Percentiles rank a stretch among this genome's conserved stretches.
phyloP scores from a whole-genome alignment of 1,140 invertebrate species.

The Vanessa tameamea region DNA sequence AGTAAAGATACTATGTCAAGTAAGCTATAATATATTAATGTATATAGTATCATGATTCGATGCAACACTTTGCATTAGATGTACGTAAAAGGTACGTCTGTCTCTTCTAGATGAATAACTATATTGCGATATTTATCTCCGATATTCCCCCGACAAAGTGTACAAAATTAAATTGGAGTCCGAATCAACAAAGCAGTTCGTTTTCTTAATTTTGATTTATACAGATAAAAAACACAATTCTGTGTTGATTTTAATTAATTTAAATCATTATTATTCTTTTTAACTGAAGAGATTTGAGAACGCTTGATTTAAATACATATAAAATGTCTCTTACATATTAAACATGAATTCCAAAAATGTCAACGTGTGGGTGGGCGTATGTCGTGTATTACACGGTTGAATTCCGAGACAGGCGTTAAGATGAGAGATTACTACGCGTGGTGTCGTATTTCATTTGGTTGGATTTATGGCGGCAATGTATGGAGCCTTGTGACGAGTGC shows the following conservation, averaged over 20 bases:
- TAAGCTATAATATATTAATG: no score
- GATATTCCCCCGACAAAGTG: constrained; percentile 33
- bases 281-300: neutral
- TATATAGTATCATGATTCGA: no score
- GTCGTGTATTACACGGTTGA: constrained; percentile 25
- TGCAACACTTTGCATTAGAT: no score
- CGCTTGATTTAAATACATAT: neutral
- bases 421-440: constrained; percentile 36
- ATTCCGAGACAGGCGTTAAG: constrained; percentile 38
- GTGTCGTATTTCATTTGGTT: constrained; percentile 48
- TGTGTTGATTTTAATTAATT: neutral
- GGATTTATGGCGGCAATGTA: constrained; percentile 39
- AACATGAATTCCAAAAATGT: constrained; percentile 22
- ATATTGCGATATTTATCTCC: constrained; percentile 2
- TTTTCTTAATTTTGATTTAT: constrained; percentile 33
- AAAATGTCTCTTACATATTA: neutral
- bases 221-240: constrained; percentile 9
- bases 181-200: constrained; percentile 36
- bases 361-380: constrained; percentile 4
- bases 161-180: constrained; percentile 36
- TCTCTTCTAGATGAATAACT: constrained; percentile 15
- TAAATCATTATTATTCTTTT: no score
- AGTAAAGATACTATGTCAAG: no score
- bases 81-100: no score
- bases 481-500: constrained; percentile 30